Conservation (phyloP, 1,140 invertebrate species). For the Amphibalanus amphitrite region DNA sequence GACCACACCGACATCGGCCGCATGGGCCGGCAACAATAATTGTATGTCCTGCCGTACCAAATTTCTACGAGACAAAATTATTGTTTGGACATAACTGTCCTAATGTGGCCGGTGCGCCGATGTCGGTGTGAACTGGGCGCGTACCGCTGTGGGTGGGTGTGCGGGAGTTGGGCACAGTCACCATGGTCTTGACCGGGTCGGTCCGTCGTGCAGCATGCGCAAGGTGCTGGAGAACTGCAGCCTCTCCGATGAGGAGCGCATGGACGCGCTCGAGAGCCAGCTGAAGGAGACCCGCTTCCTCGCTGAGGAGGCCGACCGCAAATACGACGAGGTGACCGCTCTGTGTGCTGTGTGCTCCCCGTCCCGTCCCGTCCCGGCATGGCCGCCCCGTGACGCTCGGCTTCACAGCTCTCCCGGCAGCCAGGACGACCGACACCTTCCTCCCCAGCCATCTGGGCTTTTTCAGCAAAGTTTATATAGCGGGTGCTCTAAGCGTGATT, state of each 20-base stretch:
- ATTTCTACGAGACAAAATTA: too few relatives aligned
- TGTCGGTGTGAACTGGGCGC: not conserved
- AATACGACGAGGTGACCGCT: conserved; percentile 97
- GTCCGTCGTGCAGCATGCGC: conserved; percentile 55
- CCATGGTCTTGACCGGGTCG: too few relatives aligned
- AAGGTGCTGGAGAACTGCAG: conserved; percentile 99
- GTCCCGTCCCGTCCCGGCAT: not conserved
- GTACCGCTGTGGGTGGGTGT: not conserved
- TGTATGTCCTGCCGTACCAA: too few relatives aligned
- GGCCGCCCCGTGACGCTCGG: not conserved
- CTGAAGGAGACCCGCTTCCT: conserved; percentile 98
- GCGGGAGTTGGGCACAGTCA: too few relatives aligned
- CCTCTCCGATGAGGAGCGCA: conserved; percentile 98
- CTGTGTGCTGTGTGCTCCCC: not conserved
- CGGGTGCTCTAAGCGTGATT: too few relatives aligned
- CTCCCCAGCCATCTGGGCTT: too few relatives aligned
- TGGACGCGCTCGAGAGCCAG: conserved; percentile 97
- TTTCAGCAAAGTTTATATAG: too few relatives aligned
- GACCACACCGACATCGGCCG: too few relatives aligned
- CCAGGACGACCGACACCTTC: too few relatives aligned
- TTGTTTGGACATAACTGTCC: too few relatives aligned
- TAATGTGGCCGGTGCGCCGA: too few relatives aligned
- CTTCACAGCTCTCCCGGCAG: not conserved
- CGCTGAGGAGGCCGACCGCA: conserved; percentile 99
- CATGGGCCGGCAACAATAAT: too few relatives aligned